Conservation (phyloP, 1,140 invertebrate species). For the Spodoptera frugiperda region DNA sequence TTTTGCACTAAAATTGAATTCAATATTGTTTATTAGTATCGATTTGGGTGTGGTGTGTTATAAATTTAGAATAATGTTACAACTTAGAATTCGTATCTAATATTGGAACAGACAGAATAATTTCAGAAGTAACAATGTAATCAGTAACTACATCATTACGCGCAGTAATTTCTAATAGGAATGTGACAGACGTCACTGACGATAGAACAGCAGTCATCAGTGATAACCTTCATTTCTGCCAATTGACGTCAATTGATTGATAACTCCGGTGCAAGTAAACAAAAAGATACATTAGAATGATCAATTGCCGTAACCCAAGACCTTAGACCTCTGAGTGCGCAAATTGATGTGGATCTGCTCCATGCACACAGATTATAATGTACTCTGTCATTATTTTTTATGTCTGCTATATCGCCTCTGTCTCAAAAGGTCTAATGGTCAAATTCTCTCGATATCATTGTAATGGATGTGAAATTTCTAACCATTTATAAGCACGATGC, state of each 20-base stretch:
- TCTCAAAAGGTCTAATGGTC: background rate
- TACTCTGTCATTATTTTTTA: slow-evolving; percentile 19
- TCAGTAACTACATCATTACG: background rate
- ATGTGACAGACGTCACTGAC: slow-evolving; percentile 34
- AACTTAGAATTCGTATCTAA: no score
- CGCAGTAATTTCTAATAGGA: slow-evolving; percentile 22
- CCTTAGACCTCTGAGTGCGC: slow-evolving; percentile 53
- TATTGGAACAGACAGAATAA: background rate
- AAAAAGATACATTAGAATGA: slow-evolving; percentile 66
- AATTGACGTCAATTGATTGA: slow-evolving; percentile 78
- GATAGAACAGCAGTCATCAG: slow-evolving; percentile 56
- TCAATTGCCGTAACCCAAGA: slow-evolving; percentile 53
- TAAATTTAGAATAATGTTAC: background rate
- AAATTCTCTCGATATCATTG: background rate
- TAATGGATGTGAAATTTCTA: background rate
- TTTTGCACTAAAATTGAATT: background rate
- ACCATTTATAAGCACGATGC: no score
- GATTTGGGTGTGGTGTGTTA: background rate
- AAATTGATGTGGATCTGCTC: slow-evolving; percentile 46
- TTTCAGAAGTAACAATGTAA: slow-evolving; percentile 14
- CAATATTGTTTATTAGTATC: background rate
- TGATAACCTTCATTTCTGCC: slow-evolving; percentile 64
- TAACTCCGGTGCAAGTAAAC: slow-evolving; percentile 67
- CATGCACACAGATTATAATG: slow-evolving; percentile 46
- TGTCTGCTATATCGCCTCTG: slow-evolving; percentile 1